Base-by-base conservation (phyloP, 1,140 invertebrate genomes). In the Hesperophylax magnus region DNA sequence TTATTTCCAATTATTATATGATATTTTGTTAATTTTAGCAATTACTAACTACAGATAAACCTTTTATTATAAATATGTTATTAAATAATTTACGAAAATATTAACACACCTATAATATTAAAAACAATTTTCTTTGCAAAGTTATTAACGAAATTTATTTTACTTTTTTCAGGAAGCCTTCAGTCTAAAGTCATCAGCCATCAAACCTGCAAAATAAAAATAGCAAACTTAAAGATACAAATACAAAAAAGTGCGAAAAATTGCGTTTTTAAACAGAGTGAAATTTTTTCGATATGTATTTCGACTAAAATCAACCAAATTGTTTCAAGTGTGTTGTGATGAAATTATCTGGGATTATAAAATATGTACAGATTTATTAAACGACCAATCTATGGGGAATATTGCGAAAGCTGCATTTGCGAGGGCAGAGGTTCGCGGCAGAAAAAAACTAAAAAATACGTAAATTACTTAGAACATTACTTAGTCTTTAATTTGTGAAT, bases 381-480 rank as follows among this genome's bases (percentile, higher is more conserved):
- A 61, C 18, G 58, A 61, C 58, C 58, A 22, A 15, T 61, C 4
- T 61, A 20, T 61, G 58, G 58, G 17, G 58, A 61, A 20, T 22
- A 22, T 24, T 61, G 20, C 14, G 58, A 61, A 22, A 22, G 58
- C 24, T 61, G 24, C 58, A 47, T 47, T 47, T 61, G 58, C 58
- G 58, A 61, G 8, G 58, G 58, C 18, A 61, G 58, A 61, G 24
- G 58, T 15, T 61, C 18, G 58, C 58, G 58, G 58, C 58, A 61
- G 24, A 61, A 61, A 61, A 61, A 20, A 61, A 61, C 58, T 61
- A 61, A 61, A 61, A 61, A 61, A 20, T 61, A 61, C 18, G 24
- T 22, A 61, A 20, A 61, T 61, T 7, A 3, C 24, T 20, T 61
- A 61, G 20, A 61, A 20, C 58, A 61, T 18, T 18, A 22, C 58